Evolutionary conservation across 2,113 vertebrate species (phyloP), one percentile per base, ranked within the genome.

Genomic region (Desmodus rotundus): DNA sequence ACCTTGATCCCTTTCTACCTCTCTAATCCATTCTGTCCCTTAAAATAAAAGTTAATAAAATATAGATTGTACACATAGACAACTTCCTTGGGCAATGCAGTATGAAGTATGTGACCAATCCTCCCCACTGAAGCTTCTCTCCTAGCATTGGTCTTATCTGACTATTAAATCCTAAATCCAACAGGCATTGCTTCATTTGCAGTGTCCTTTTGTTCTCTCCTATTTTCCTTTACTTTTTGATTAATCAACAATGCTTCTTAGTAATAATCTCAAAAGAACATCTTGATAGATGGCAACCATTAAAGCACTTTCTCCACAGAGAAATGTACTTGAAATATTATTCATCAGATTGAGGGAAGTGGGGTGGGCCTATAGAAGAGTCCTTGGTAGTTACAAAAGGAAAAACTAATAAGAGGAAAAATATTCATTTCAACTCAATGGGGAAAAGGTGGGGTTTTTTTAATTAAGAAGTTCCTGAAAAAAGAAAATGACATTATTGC

Each of bases 401-500:
- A n/a, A 52, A 56, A 67, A 88, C 65, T 77, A 78, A 15, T 92
- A 94, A 26, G 68, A 97, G 89, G 12, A 41, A 68, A 97, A 58
- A 13, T 1, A 92, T 24, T 36, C 92, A 73, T 28, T 91, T 56
- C 88, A 61, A 54, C 43, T 85, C 90, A 45, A 52, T 2, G 88
- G 36, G 82, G 58, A 88, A 93, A 95, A 70, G 47, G 16, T 61
- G n/a, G n/a, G n/a, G 7, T 97, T 93, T 73, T 96, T 93, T 67
- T 36, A 80, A 89, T 97, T 94, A 94, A 94, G 85, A 58, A 81
- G 63, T 68, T 41, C 78, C 90, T 93, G 89, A 86, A 77, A 91
- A 80, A 94, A 78, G 20, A 92, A 97, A 95, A 96, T 95, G 43
- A 91, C 65, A 97, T 97, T 97, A 97, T 87, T 97, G 33, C 36